phyloP scores from a whole-genome alignment of 2,797 vertebrate genomes.

The Tauraco hartlaubi region DNA sequence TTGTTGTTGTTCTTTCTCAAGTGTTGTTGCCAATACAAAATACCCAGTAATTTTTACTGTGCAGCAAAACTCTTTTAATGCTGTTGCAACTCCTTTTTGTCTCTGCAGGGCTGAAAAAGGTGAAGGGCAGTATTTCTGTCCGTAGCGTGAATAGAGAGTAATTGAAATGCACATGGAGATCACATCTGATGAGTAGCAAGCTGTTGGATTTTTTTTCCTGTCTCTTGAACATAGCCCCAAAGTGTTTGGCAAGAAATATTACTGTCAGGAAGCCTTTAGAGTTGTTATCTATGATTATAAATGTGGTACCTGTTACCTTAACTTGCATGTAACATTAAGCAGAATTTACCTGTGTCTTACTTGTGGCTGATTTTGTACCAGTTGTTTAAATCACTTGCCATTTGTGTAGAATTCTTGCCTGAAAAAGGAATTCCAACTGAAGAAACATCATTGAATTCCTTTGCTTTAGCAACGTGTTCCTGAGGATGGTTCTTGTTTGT shows the following conservation, averaged over 20 bases:
- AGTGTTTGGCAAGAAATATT: neutral
- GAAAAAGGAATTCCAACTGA: constrained; percentile 6
- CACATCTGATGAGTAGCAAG: neutral
- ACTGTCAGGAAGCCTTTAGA: neutral
- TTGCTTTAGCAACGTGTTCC: neutral
- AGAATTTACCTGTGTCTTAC: neutral
- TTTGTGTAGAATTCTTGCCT: constrained; percentile 7
- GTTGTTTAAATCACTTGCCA: neutral
- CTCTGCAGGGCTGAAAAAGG: neutral
- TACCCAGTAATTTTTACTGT: neutral
- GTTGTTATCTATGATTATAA: neutral
- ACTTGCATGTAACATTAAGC: neutral
- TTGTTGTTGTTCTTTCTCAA: fast-evolving
- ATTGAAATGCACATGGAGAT: neutral
- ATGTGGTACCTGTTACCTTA: neutral
- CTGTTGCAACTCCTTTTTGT: neutral
- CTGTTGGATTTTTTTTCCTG: neutral
- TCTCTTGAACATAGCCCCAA: neutral
- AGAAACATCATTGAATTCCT: neutral
- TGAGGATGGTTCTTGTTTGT: neutral
- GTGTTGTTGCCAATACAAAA: neutral
- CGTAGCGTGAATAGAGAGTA: neutral
- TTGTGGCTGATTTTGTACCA: neutral
- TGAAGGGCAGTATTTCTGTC: neutral
- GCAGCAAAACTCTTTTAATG: neutral